phyloP scores from a whole-genome alignment of 2,797 vertebrate species.

The Coranthus polyacanthus region DNA sequence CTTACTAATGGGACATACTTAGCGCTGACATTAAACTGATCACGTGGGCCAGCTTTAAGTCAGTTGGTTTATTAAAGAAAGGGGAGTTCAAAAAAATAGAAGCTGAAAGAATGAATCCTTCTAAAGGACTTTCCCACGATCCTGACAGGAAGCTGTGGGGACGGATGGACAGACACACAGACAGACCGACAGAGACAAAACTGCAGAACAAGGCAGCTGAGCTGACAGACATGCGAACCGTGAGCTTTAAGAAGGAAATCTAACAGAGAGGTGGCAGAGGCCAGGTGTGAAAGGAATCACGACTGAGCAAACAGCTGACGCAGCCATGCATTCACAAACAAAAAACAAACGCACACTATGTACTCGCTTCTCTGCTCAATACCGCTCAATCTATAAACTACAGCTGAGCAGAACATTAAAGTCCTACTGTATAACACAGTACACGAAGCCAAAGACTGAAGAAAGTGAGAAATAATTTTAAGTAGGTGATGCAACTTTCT shows the following conservation, averaged over 20 bases:
- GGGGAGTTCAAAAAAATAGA: slow-evolving; percentile 1
- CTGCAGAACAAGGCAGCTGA: slow-evolving; percentile 24
- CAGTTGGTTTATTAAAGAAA: slow-evolving; percentile 24
- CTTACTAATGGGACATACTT: background rate
- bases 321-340: slow-evolving; percentile 19
- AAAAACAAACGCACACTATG: slow-evolving; percentile 21
- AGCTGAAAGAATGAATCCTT: slow-evolving; percentile 27
- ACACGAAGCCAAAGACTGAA: background rate
- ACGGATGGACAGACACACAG: slow-evolving; percentile 22
- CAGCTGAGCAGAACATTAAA: slow-evolving; percentile 26
- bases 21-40: slow-evolving; percentile 38
- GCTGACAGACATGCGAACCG: slow-evolving; percentile 22
- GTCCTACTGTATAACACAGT: slow-evolving; percentile 14
- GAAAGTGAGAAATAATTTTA: background rate
- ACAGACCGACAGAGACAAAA: slow-evolving; percentile 15
- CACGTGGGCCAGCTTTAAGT: slow-evolving; percentile 32
- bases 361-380: slow-evolving; percentile 7
- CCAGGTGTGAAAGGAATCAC: slow-evolving; percentile 52
- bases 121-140: slow-evolving; percentile 75
- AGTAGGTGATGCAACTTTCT: slow-evolving; percentile 3
- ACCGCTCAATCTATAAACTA: slow-evolving; percentile 1
- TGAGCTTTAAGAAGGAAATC: slow-evolving; percentile 26
- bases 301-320: slow-evolving; percentile 37
- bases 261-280: slow-evolving; percentile 35
- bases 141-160: slow-evolving; percentile 76